Base-by-base conservation (phyloP, 2,797 vertebrate genomes). In the Hydrocynus forskahlii region DNA sequence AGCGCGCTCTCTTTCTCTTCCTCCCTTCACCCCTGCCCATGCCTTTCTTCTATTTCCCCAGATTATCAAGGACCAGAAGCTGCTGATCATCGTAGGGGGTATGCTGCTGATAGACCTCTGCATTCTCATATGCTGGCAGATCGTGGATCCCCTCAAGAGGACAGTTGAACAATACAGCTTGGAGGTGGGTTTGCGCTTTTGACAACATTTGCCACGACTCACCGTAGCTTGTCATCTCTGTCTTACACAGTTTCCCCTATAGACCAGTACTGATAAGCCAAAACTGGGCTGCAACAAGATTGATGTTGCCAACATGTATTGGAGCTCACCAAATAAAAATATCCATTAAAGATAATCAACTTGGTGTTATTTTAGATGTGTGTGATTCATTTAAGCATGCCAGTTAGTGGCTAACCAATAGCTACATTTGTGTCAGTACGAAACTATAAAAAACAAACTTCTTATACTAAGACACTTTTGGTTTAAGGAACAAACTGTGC, bases 21-120 rank as follows among this genome's bases (percentile, higher is more conserved):
- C 12, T 52, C 55, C 81, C 80, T 75, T 81, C 76, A 80, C 79
- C 76, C 70, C 74, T 68, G 38, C 70, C 23, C 72, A 83, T 70
- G 12, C 76, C 55, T 50, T 70, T 54, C 62, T 75, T 83, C 68
- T 76, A 67, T 88, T 78, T 86, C 90, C 86, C 90, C 90, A 99
- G 98, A 99, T 99, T 92, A 99, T 99, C 92, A 99, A 99, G 94
- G 97, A 99, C 94, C 98, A 99, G 94, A 99, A 99, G 91, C 92
- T 99, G 92, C 92, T 99, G 86, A 97, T 98, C 89, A 99, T 99
- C 52, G 98, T 99, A 63, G 98, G 98, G 63, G 98, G 97, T 91
- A 99, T 99, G 98, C 94, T 99, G 90, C 94, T 99, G 78, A 99
- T 99, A 86, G 97, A 99, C 94, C 93, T 99, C 85, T 99, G 98